Conservation (phyloP, 2,888 invertebrate genomes). For the Acanthosoma haemorrhoidale region DNA sequence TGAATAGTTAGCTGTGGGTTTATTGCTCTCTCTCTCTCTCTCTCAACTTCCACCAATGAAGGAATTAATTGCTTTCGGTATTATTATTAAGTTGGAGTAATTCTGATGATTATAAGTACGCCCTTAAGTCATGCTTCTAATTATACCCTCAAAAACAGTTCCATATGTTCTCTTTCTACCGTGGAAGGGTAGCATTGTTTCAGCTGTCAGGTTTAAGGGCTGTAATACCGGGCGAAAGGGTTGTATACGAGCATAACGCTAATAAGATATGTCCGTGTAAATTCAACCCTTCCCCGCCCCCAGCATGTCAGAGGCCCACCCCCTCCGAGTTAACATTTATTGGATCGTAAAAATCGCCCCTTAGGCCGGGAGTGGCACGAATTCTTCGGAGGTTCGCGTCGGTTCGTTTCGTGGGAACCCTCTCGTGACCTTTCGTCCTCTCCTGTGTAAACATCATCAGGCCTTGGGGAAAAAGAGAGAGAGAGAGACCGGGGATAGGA, state of each 20-base stretch:
- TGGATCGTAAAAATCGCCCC: background rate
- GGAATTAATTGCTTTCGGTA: no score
- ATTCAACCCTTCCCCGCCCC: background rate
- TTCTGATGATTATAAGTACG: no score
- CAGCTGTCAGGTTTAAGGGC: no score
- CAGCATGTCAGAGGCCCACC: background rate
- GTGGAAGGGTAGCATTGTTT: no score
- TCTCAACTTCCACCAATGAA: no score
- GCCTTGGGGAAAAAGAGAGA: no score
- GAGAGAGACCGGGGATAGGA: background rate
- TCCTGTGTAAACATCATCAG: background rate
- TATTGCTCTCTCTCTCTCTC: no score
- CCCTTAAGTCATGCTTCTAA: no score
- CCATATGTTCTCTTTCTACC: no score
- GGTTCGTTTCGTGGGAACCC: slow-evolving; percentile 11
- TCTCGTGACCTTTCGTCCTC: slow-evolving; percentile 13
- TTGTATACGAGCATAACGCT: background rate
- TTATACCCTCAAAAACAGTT: no score
- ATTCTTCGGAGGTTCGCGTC: slow-evolving; percentile 11
- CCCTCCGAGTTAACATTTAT: background rate
- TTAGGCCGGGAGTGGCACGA: background rate
- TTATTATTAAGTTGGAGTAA: no score
- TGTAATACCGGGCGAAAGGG: background rate
- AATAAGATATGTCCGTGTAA: background rate
- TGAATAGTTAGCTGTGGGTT: no score